These are phyloP conservation scores for Hemichromis elongatus DNA, from an alignment of 2,113 vertebrate species.

Conservation along the genomic window DNA sequence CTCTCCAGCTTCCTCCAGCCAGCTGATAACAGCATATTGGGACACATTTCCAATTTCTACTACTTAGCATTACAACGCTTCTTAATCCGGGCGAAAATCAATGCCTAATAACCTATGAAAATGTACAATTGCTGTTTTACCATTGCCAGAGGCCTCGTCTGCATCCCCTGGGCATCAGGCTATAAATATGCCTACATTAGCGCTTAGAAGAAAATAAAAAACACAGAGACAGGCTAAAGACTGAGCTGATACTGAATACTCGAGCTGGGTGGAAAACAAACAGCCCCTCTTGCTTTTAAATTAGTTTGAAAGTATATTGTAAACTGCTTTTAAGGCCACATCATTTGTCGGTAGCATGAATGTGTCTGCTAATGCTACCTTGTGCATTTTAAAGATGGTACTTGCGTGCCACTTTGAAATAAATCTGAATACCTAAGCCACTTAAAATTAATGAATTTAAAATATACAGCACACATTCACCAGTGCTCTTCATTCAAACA, in stretches of 20 bases:
- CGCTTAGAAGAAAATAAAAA: slow-evolving; percentile 5
- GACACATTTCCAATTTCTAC: slow-evolving; percentile 53
- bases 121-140: slow-evolving; percentile 55
- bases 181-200: slow-evolving; percentile 52
- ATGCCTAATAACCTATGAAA: slow-evolving; percentile 60
- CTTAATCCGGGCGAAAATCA: slow-evolving; percentile 56
- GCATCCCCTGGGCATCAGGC: not conserved
- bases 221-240: not conserved
- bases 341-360: not conserved
- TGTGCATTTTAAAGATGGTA: not conserved
- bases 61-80: slow-evolving; percentile 43
- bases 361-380: not conserved
- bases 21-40: slow-evolving; percentile 20
- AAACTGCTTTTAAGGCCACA: not conserved
- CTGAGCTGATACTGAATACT: slow-evolving; percentile 7
- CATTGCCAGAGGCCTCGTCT: slow-evolving; percentile 2
- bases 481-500: not conserved
- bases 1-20: not conserved
- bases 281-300: not conserved
- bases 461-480: not conserved
- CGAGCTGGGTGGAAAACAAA: not conserved
- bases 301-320: not conserved
- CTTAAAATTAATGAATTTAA: not conserved
- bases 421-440: not conserved
- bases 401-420: not conserved